These are phyloP conservation scores for Rhinatrema bivittatum DNA, from an alignment of 2,797 vertebrate species.

Conservation along the genomic window DNA sequence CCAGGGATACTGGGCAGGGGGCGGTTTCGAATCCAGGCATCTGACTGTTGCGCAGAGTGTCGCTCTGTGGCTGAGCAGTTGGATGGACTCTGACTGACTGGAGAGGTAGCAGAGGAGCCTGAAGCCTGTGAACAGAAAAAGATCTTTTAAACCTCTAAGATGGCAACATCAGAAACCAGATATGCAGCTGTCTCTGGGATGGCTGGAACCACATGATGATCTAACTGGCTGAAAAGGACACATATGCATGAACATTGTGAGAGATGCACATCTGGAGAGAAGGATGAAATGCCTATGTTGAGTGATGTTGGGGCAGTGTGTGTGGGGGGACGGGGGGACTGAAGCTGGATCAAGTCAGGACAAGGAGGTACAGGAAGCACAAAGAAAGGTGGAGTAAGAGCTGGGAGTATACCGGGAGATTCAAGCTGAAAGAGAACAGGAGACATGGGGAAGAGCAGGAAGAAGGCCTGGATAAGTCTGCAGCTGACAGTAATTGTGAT, in stretches of 20 bases:
- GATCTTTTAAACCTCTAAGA: too few species aligned
- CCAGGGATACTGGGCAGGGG: not conserved
- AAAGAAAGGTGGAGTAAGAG: too few species aligned
- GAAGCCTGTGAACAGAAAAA: not conserved
- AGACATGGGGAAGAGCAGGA: not conserved
- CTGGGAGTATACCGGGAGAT: not conserved
- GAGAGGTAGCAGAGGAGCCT: rapidly evolving
- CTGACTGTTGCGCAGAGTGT: not conserved
- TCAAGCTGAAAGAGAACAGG: not conserved
- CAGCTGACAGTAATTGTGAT: too few species aligned
- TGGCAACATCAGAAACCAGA: not conserved
- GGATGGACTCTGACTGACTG: not conserved
- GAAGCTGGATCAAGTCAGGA: not conserved
- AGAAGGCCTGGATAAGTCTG: not conserved
- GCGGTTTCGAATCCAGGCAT: not conserved
- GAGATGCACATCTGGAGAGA: conserved; percentile 8
- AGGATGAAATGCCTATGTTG: too few species aligned
- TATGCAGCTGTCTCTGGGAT: not conserved
- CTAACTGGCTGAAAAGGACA: not conserved
- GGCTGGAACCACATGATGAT: not conserved
- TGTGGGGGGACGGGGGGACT: not conserved
- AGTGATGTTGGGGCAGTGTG: too few species aligned
- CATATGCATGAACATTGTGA: rapidly evolving
- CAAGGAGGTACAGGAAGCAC: not conserved
- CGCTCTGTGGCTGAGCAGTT: not conserved